Base-by-base conservation (phyloP, 2,797 vertebrate genomes). In the Gallinago solitaria region DNA sequence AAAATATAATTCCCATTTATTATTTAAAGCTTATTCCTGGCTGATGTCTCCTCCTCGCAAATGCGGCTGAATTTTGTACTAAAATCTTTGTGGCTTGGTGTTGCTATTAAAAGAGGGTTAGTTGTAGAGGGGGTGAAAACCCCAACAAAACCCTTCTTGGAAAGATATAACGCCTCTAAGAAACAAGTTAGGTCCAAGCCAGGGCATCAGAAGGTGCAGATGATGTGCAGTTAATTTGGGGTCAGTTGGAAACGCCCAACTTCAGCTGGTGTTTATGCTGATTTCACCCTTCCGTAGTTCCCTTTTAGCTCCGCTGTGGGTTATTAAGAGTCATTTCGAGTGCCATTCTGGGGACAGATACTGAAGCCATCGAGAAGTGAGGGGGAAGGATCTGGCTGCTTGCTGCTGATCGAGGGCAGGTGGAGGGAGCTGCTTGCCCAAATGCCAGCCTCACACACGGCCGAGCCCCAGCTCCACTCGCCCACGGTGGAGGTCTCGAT, bases 361-460 rank as follows among this genome's bases (percentile, higher is more conserved):
- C 23, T 24, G 47, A 51, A 57, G 63, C 47, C 5, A 5, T 51
- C 6, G 20, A 35, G 32, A 41, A 39, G 68, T 0, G 0, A 47
- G 47, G 63, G 70, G 37, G 60, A 39, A 73, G 53, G 68, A 43
- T 3, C 1, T 7, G 67, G n/a, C 60, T 5, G 2, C 0, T 2
- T 67, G 71, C 47, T 78, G 37, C 43, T 83, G 71, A 39, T 21
- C 32, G 45, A 5, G 37, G 0, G 0, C 35, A 54, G 51, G 35
- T 11, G 2, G n/a, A 32, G 33, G 0, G 2, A 53, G 33, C 12
- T 87, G 35, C 35, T 35, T 32, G 24, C 88, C 5, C 1, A 27
- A 53, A 45, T 2, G 3, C 47, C 2, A 1, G 18, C 39, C 48
- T 82, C 1, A 0, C 12, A 0, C 1, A 1, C 1, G 2, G 27